phyloP scores from a whole-genome alignment of 2,797 vertebrate genomes.

The Sciurus carolinensis region DNA sequence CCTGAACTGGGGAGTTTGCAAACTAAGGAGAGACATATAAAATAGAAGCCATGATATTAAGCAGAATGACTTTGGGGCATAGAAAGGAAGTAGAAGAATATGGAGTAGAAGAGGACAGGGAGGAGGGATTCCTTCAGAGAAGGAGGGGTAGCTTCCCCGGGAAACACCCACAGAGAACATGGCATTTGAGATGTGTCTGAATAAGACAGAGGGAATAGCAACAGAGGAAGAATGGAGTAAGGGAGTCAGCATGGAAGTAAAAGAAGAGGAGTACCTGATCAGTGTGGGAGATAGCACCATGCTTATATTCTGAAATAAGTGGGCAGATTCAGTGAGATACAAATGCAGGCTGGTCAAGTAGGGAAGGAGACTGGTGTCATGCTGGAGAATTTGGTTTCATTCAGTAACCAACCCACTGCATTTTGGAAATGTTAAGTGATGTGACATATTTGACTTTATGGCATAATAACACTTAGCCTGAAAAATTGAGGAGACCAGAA shows the following conservation, averaged over 20 bases:
- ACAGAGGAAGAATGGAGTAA: background rate
- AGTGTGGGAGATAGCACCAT: background rate
- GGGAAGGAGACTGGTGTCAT: background rate
- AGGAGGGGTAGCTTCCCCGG: background rate
- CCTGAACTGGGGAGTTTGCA: background rate
- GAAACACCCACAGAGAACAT: background rate
- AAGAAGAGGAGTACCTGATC: background rate
- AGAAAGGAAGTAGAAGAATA: background rate
- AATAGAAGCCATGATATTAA: background rate
- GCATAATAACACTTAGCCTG: background rate
- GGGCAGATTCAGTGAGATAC: background rate
- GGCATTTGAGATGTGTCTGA: background rate
- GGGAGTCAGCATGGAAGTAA: background rate
- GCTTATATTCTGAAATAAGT: background rate
- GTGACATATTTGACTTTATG: background rate
- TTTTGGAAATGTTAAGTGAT: background rate
- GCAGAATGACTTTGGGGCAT: background rate
- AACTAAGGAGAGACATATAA: background rate
- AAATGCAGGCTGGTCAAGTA: background rate
- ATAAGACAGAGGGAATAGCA: background rate
- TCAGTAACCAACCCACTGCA: background rate
- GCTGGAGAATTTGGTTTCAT: background rate
- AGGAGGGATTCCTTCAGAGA: background rate
- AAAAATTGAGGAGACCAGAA: background rate
- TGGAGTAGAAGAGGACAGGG: background rate